These are phyloP conservation scores for Nothoprocta perdicaria DNA, from an alignment of 2,113 vertebrate species.

Conservation along the genomic window DNA sequence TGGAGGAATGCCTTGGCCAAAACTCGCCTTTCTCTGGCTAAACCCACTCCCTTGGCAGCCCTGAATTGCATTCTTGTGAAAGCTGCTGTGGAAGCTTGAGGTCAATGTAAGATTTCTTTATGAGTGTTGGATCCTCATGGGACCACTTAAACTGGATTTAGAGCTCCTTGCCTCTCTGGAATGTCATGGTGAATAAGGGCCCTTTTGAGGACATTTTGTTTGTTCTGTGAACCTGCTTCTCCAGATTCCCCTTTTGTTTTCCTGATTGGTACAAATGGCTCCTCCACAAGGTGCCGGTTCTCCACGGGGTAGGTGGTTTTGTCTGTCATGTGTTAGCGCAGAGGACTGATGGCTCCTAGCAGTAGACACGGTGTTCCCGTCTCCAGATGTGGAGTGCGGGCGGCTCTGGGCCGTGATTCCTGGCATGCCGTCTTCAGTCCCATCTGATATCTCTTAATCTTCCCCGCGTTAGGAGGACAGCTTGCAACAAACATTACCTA, in stretches of 20 bases:
- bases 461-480: conserved; percentile 37
- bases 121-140: conserved; percentile 16
- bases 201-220: conserved; percentile 32
- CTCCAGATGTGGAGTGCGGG: conserved; percentile 32
- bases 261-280: conserved; percentile 16
- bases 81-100: conserved; percentile 62
- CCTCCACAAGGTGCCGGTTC: conserved; percentile 35
- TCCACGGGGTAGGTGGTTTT: conserved; percentile 53
- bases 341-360: conserved; percentile 28
- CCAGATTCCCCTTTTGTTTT: conserved; percentile 25
- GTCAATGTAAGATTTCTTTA: conserved; percentile 33
- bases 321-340: conserved; percentile 6
- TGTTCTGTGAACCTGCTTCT: conserved; percentile 33
- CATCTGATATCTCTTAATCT: conserved; percentile 63
- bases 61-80: conserved; percentile 12
- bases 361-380: conserved; percentile 42
- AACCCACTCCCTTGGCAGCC: neutral
- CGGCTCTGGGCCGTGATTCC: conserved; percentile 42
- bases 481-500: conserved; percentile 62
- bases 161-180: conserved; percentile 52
- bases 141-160: conserved; percentile 32
- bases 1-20: conserved; percentile 60
- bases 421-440: conserved; percentile 35
- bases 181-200: neutral
- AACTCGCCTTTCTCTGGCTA: conserved; percentile 59